Evolutionary conservation across 2,888 invertebrate species (phyloP), one percentile per base, ranked within the genome.

Genomic region (Hemicrepidius hirtus): DNA sequence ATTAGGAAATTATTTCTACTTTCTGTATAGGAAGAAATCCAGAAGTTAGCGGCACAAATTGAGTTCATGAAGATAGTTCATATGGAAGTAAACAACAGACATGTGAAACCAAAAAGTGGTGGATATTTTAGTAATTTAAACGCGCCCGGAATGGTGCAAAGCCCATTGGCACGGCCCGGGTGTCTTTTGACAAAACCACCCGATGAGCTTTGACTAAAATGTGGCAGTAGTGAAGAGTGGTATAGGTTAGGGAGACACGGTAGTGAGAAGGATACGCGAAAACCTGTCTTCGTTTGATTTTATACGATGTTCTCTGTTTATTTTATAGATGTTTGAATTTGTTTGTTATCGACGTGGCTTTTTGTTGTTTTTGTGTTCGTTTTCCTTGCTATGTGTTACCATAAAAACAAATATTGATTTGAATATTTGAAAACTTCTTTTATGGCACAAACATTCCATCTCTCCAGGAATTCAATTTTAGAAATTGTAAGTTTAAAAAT

Each of bases 1-100:
- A 24, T 24, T 24, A 3, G 2, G 24, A 24, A 24, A 24, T 5
- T 3, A 4, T 40, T 63, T 73, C 20, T 24, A 24, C 24, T 49
- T 63, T 75, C 21, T 75, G 84, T 84, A 4, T 85, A 95, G 95
- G 96, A 97, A 84, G 96, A 97, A 87, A 93, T 97, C 35, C 96
- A 96, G 82, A 96, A 96, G 84, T 87, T 97, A 76, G 96, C 96
- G 0, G 95, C 95, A 21, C 96, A 96, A 86, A 96, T 97, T 79
- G 96, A 97, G 86, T 95, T 95, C 86, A 95, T 96, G 95, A 95
- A 95, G 88, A 96, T 96, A 85, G 95, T 96, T 18, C 95, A 96
- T 83, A 96, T 97, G 96, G 95, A 96, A 87, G 92, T 95, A 89
- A 95, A 96, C 88, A 97, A 97, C 86, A 90, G 96, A 5, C 96